Conservation (phyloP, 1,140 invertebrate genomes). For the Hesperophylax magnus region DNA sequence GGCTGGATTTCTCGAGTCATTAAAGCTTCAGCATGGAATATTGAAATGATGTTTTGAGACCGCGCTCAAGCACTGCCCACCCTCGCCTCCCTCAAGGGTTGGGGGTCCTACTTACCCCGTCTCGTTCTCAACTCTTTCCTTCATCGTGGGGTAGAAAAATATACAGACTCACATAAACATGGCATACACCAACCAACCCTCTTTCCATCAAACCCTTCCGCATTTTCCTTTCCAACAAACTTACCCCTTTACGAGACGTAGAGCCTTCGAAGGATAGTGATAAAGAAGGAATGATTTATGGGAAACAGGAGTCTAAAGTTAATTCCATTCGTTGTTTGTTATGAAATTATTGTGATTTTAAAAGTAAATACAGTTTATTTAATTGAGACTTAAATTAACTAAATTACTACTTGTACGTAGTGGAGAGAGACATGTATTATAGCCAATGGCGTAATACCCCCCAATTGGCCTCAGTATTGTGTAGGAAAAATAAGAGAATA, state of each 20-base stretch:
- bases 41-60: constrained; percentile 54
- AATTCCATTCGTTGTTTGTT: no score
- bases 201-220: constrained; percentile 53
- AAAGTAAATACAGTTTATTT: no score
- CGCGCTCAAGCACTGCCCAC: constrained; percentile 22
- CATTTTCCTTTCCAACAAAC: constrained; percentile 56
- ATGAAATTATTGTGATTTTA: no score
- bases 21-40: constrained; percentile 52
- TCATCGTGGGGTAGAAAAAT: constrained; percentile 48
- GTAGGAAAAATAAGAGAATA: no score
- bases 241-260: constrained; percentile 51
- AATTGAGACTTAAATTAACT: no score
- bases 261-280: constrained; percentile 44
- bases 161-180: constrained; percentile 53
- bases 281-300: constrained; percentile 26
- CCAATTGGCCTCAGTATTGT: no score
- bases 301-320: no score
- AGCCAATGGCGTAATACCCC: no score
- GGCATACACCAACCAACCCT: constrained; percentile 53
- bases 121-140: constrained; percentile 55
- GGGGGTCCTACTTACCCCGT: constrained; percentile 32
- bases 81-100: constrained; percentile 10
- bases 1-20: constrained; percentile 39
- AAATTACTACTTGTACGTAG: no score
- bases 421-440: no score